Evolutionary conservation across 2,888 invertebrate species (phyloP), one percentile per base, ranked within the genome.

Genomic region (Pogonocherus hispidulus): DNA sequence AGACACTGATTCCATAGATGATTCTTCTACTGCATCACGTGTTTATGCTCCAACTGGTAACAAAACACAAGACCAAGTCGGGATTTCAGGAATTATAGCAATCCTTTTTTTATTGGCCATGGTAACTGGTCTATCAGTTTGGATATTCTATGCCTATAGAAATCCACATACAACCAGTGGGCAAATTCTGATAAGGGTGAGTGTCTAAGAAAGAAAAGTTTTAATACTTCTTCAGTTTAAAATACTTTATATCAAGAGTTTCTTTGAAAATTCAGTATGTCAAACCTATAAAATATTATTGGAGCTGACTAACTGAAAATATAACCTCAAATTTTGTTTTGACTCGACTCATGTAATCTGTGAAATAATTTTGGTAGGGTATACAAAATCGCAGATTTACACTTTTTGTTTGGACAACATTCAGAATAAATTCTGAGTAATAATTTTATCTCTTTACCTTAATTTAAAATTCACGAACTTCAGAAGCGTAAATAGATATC

Each of bases 101-200:
- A 90, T 94, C 18, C 86, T 95, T 76, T 87, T 95, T 52, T 86
- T 93, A 22, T 84, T 95, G 62, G 89, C 91, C 0, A 84, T 95
- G 51, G 84, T 94, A 8, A 87, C 90, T 62, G 90, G 90, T 27
- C 80, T 92, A n/a, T 90, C 89, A 22, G 89, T 91, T 6, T 99
- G 98, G 98, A 86, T 93, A 16, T 86, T 93, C 16, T 99, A 99
- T 85, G 99, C 98, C 3, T 99, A 98, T 87, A 92, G 94, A 83
- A 96, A 98, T 87, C 99, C 99, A 1, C 97, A 97, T 83, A 95
- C 97, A 4, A 91, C 94, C 57, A 97, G 97, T 77, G 99, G 99
- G 71, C 97, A 98, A 86, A 90, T 98, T 81, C 90, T 99, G 62
- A 99, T 99, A 82, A 94, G 95, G 92, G 98, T 98, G 86, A 88